These are phyloP conservation scores for Portevinia maculata DNA, from an alignment of 2,888 invertebrate species.

Conservation along the genomic window DNA sequence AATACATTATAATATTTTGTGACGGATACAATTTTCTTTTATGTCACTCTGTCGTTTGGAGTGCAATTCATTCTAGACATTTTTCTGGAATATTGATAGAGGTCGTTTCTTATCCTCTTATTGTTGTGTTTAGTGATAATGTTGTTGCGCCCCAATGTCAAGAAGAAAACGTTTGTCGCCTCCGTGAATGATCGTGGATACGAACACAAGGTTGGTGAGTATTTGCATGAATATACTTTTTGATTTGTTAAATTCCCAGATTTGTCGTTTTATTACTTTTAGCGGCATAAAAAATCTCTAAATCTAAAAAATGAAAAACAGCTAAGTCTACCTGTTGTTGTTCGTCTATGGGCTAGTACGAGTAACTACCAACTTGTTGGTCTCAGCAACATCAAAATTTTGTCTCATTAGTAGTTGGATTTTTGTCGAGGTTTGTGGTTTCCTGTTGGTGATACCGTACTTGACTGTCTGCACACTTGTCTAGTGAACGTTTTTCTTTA, in stretches of 20 bases:
- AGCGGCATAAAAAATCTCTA: no score
- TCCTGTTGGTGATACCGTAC: no score
- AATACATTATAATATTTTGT: slow-evolving; percentile 3
- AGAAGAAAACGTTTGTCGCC: neutral
- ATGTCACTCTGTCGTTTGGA: neutral
- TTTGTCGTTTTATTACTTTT: no score
- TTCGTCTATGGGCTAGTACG: no score
- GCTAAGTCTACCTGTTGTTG: no score
- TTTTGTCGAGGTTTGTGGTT: no score
- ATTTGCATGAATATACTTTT: slow-evolving; percentile 3
- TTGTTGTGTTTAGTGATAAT: slow-evolving; percentile 5
- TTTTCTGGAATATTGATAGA: neutral
- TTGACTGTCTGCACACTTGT: no score
- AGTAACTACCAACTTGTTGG: no score
- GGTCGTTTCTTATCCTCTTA: neutral
- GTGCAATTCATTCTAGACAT: slow-evolving; percentile 1
- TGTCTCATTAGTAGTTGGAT: no score
- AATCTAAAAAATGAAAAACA: no score
- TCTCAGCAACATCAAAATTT: no score
- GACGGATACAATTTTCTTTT: slow-evolving; percentile 11
- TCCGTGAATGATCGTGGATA: slow-evolving; percentile 20
- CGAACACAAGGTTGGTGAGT: slow-evolving; percentile 28
- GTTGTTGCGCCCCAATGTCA: neutral
- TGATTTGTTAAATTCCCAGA: neutral
- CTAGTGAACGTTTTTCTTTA: no score